Conservation (phyloP, 2,113 vertebrate genomes). For the Pelmatolapia mariae region DNA sequence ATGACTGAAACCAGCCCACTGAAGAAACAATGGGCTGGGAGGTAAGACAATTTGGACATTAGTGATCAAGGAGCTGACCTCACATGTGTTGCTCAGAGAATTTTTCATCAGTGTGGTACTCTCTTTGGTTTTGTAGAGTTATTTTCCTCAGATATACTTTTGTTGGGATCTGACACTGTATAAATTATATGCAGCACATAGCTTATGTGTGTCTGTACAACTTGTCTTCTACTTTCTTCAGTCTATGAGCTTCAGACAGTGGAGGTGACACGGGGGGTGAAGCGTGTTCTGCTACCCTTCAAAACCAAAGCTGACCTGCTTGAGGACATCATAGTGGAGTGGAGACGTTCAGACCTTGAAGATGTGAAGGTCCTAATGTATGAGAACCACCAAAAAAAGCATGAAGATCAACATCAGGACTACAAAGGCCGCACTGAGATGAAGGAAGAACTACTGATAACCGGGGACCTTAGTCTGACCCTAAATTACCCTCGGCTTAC, state of each 20-base stretch:
- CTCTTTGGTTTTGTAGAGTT: no score
- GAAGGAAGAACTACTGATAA: fast-evolving
- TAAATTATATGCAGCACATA: no score
- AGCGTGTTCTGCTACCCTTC: background rate
- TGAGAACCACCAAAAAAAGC: fast-evolving
- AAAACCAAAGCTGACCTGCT: fast-evolving
- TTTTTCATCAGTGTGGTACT: no score
- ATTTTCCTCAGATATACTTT: no score
- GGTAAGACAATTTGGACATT: no score
- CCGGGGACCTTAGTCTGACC: fast-evolving
- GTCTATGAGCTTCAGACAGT: background rate
- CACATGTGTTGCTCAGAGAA: no score
- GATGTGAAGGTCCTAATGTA: fast-evolving
- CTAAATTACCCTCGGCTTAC: fast-evolving
- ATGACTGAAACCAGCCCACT: no score
- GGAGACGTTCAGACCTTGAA: background rate
- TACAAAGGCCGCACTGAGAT: fast-evolving
- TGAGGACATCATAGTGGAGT: background rate
- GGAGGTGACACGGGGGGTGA: fast-evolving
- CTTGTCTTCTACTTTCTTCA: background rate
- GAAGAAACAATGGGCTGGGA: no score
- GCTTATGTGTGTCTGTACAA: no score
- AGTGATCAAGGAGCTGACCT: no score
- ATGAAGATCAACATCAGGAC: fast-evolving
- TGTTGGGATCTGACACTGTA: no score